These are phyloP conservation scores for Anolis apletophallus DNA, from an alignment of 2,797 vertebrate species.

Conservation along the genomic window DNA sequence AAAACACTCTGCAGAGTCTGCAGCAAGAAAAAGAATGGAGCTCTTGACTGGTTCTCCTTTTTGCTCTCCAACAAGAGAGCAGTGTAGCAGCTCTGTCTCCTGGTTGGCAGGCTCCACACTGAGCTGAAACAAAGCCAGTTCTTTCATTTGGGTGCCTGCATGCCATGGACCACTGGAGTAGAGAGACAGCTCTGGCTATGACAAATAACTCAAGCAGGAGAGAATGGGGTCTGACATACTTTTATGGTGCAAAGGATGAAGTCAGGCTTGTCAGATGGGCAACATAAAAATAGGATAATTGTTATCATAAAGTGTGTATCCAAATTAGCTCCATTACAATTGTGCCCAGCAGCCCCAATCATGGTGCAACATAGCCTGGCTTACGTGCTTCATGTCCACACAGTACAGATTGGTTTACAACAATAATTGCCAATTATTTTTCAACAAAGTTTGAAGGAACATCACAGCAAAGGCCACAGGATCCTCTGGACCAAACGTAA, in stretches of 20 bases:
- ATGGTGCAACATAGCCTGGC: neutral
- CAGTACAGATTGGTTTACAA: neutral
- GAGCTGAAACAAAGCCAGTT: conserved; percentile 43
- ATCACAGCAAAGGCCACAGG: neutral
- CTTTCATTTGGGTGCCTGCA: conserved; percentile 53
- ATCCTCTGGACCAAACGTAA: neutral
- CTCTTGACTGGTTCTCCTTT: conserved; percentile 65
- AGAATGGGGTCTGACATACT: neutral
- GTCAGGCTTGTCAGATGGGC: neutral
- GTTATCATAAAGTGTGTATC: neutral
- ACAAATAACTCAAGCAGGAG: neutral
- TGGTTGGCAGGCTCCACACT: conserved; percentile 60
- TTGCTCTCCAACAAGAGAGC: conserved; percentile 58
- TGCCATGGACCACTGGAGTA: neutral
- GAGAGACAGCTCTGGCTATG: neutral
- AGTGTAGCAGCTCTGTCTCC: conserved; percentile 46
- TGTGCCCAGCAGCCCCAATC: neutral
- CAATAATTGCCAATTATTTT: conserved; percentile 1
- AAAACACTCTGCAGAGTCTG: conserved; percentile 52
- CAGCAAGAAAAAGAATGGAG: conserved; percentile 60
- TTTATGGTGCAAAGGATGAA: conserved; percentile 11
- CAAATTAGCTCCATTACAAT: conserved; percentile 13
- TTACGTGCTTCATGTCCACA: neutral
- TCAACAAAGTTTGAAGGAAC: neutral
- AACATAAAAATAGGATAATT: neutral